Conservation (phyloP, 2,113 vertebrate species). For the Tachuris rubrigastra region DNA sequence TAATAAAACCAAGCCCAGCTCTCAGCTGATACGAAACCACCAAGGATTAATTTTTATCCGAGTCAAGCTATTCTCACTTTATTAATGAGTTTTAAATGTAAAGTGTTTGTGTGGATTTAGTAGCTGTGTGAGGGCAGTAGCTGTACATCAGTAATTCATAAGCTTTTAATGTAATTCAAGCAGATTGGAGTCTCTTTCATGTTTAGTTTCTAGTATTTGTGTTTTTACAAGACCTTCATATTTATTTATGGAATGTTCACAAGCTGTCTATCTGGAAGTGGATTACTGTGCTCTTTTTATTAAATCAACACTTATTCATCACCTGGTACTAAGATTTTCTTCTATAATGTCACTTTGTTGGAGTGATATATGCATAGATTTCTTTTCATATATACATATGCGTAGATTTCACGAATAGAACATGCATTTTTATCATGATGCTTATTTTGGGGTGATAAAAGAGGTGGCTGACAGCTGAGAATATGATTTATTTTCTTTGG, state of each 20-base stretch:
- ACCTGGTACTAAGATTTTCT: background rate
- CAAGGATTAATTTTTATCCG: background rate
- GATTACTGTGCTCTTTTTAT: constrained; percentile 1
- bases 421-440: background rate
- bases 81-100: background rate
- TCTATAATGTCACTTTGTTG: constrained; percentile 26
- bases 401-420: background rate
- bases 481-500: background rate
- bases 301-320: constrained; percentile 10
- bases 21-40: background rate
- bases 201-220: constrained; percentile 28
- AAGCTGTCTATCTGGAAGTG: constrained; percentile 6
- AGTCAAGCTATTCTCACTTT: background rate
- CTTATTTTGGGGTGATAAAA: constrained; percentile 9
- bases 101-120: background rate
- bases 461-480: background rate
- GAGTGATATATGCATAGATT: background rate
- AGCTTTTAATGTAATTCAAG: constrained; percentile 12
- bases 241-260: constrained; percentile 41
- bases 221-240: constrained; percentile 27
- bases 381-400: constrained; percentile 7
- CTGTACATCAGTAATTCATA: background rate
- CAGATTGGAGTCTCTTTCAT: constrained; percentile 29
- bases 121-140: background rate
- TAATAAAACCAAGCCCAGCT: background rate